phyloP scores from a whole-genome alignment of 1,140 invertebrate species.

The Aethina tumida region DNA sequence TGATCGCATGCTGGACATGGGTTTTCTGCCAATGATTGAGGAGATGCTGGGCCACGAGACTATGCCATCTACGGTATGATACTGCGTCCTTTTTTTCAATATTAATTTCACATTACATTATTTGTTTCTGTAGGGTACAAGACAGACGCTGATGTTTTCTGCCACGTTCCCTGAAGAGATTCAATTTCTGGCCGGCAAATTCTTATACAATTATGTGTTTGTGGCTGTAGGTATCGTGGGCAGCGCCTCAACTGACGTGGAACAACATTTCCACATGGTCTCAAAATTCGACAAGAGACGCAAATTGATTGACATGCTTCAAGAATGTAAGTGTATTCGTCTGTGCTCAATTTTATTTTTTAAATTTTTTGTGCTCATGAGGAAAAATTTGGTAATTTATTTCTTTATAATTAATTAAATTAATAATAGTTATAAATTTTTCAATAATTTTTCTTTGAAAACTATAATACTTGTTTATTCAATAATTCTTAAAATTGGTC shows the following conservation, averaged over 20 bases:
- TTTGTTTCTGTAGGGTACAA: conserved; percentile 41
- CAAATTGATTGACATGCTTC: conserved; percentile 60
- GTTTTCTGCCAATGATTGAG: conserved; percentile 69
- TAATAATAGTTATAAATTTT: too few relatives aligned
- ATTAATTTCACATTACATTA: not conserved
- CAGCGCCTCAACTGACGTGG: conserved; percentile 81
- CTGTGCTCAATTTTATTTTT: too few relatives aligned
- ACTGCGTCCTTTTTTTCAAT: not conserved
- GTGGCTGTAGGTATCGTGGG: conserved; percentile 80
- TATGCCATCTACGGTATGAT: conserved; percentile 56
- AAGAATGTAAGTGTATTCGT: conserved; percentile 39
- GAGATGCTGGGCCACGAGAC: conserved; percentile 62
- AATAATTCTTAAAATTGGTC: too few relatives aligned
- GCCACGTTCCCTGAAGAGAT: conserved; percentile 84
- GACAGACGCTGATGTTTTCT: conserved; percentile 85
- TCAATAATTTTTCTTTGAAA: too few relatives aligned
- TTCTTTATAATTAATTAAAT: too few relatives aligned
- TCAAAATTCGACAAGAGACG: conserved; percentile 60
- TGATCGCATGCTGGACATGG: conserved; percentile 92
- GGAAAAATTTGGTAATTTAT: too few relatives aligned
- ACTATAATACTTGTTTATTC: too few relatives aligned
- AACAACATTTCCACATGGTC: conserved; percentile 73
- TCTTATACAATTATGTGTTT: conserved; percentile 74
- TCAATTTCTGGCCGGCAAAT: conserved; percentile 64
- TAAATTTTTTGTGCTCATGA: too few relatives aligned